phyloP scores from a whole-genome alignment of 2,113 vertebrate genomes.

The Crotalus horridus region DNA sequence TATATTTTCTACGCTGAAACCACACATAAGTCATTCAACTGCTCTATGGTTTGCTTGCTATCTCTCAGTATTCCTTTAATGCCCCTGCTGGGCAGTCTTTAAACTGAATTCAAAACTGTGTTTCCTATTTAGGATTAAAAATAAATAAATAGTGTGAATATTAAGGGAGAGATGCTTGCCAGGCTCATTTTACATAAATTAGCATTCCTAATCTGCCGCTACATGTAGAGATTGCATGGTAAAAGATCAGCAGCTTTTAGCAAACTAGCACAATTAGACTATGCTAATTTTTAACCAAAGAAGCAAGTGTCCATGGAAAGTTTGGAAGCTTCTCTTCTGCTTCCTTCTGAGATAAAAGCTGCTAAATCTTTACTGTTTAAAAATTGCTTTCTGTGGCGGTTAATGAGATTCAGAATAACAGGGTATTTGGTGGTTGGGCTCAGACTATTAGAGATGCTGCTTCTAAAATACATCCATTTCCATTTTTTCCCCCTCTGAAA shows the following conservation, averaged over 20 bases:
- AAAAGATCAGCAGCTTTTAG: neutral
- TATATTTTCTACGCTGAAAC: neutral
- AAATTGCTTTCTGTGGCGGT: neutral
- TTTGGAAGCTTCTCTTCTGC: neutral
- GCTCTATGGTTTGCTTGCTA: neutral
- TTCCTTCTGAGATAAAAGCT: neutral
- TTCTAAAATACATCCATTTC: conserved; percentile 30
- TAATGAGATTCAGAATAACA: conserved; percentile 17
- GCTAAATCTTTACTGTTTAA: neutral
- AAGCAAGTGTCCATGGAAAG: neutral
- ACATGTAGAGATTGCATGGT: neutral
- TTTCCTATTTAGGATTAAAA: neutral
- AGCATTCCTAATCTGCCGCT: neutral
- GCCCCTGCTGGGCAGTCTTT: neutral
- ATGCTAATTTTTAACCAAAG: neutral
- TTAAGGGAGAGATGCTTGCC: neutral
- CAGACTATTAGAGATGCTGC: neutral
- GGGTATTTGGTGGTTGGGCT: neutral
- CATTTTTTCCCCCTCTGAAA: conserved; percentile 46
- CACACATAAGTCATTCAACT: neutral
- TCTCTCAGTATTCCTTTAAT: neutral
- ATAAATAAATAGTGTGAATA: neutral
- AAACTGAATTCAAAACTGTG: neutral
- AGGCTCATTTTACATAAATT: neutral
- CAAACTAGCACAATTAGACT: neutral